phyloP scores from a whole-genome alignment of 1,140 invertebrate genomes.

The Apolygus lucorum region DNA sequence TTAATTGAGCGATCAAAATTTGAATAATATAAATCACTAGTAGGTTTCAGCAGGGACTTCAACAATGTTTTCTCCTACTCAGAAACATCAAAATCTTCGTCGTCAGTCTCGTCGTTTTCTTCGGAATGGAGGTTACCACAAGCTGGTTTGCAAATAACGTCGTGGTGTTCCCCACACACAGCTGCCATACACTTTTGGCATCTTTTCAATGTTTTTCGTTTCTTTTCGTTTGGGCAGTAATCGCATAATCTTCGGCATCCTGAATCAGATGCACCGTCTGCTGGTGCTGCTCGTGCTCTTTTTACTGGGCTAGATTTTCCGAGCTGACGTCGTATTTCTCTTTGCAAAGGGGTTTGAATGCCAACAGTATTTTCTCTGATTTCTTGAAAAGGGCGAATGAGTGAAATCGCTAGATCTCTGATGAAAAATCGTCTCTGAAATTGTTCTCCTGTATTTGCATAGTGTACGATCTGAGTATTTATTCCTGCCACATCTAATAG shows the following conservation, averaged over 20 bases:
- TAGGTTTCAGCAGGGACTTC: not conserved
- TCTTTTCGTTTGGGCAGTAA: no score
- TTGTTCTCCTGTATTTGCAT: no score
- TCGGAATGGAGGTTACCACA: not conserved
- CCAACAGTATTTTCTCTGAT: not conserved
- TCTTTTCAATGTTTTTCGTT: slow-evolving; percentile 1
- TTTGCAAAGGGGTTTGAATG: not conserved
- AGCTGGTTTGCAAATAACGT: not conserved
- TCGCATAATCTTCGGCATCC: not conserved
- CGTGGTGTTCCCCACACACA: not conserved
- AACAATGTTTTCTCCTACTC: not conserved
- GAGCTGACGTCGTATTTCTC: not conserved
- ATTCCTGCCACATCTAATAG: no score
- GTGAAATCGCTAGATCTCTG: not conserved
- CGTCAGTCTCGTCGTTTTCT: not conserved
- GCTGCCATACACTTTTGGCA: not conserved
- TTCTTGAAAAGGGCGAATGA: not conserved
- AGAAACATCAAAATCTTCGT: not conserved
- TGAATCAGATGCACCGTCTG: not conserved
- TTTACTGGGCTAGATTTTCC: slow-evolving; percentile 1
- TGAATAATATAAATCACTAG: not conserved
- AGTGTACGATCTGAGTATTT: no score
- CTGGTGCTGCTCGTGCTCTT: not conserved
- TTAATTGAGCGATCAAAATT: not conserved
- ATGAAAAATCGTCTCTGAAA: not conserved